Evolutionary conservation across 2,888 invertebrate species (phyloP).

Genomic region (Encarsia formosa): DNA sequence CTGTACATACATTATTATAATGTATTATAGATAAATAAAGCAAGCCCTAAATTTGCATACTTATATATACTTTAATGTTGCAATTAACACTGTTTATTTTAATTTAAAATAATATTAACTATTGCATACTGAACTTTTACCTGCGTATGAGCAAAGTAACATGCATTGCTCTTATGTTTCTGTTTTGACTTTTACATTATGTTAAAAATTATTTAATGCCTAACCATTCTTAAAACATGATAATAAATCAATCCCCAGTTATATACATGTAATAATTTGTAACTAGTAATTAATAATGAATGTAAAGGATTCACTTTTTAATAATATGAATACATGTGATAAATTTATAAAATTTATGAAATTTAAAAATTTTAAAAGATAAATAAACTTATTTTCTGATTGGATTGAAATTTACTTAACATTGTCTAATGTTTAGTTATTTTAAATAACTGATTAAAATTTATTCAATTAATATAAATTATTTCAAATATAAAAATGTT

Average conservation of each 20-base stretch:
- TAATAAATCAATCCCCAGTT: conserved; percentile 4
- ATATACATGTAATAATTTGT: conserved; percentile 9
- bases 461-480: too few species aligned
- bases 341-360: too few species aligned
- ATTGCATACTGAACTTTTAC: neutral
- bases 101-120: conserved; percentile 18
- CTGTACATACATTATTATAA: conserved; percentile 23
- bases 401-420: too few species aligned
- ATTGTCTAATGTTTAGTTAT: too few species aligned
- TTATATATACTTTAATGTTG: conserved; percentile 12
- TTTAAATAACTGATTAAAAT: too few species aligned
- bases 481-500: too few species aligned
- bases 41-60: conserved; percentile 13
- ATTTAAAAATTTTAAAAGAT: too few species aligned
- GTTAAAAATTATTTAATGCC: conserved; percentile 17
- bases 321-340: too few species aligned
- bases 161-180: conserved; percentile 20
- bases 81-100: conserved; percentile 4
- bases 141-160: conserved; percentile 16
- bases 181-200: conserved; percentile 13
- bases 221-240: conserved; percentile 15
- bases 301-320: too few species aligned
- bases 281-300: conserved; percentile 3
- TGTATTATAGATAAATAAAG: conserved; percentile 10
- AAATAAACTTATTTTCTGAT: too few species aligned